Base-by-base conservation (phyloP, 2,888 invertebrate genomes). In the Baronia brevicornis region DNA sequence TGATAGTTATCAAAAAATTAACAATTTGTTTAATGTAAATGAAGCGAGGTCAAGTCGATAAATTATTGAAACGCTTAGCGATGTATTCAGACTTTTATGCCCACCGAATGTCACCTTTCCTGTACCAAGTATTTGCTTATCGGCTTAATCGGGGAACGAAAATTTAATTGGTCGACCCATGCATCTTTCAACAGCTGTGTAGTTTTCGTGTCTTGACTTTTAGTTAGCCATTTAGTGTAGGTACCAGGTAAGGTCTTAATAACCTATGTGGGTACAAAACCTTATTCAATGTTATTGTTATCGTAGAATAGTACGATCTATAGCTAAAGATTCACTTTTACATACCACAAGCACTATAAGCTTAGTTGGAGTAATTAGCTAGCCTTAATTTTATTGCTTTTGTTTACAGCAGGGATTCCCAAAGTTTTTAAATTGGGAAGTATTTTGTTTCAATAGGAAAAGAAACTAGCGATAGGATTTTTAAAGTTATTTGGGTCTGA, bases 1-100 rank as follows among this genome's bases (percentile, higher is more conserved):
- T 65, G 84, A 82, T 80, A 66, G 73, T 67, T 80, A 84, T 82
- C 82, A 68, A 79, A 78, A 80, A 84, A 82, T 84, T 82, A 82
- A 84, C 80, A 84, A 84, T 84, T 84, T 84, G 82, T 84, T 82
- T 80, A 82, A 84, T 78, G 74, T 72, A 80, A 84, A 84, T 80
- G 75, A 78, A 70, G 65, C 67, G 73, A 70, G 71, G 73, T 72
- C 71, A 74, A 68, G 63, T 68, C 71, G 66, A 75, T 82, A 84
- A 82, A 74, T 82, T 80, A 79, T 78, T 61, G 61, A 60, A 50
- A 52, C 71, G 60, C 64, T 77, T 70, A 75, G 70, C 74, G 67
- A 69, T 64, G 65, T 60, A 58, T 69, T 63, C 55, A 48, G 60
- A 60, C 60, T 64, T 69, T 77, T 69, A 71, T 78, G 75, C 66